These are phyloP conservation scores for Drosophila melanocephala DNA, from an alignment of 2,888 invertebrate genomes.

Conservation along the genomic window DNA sequence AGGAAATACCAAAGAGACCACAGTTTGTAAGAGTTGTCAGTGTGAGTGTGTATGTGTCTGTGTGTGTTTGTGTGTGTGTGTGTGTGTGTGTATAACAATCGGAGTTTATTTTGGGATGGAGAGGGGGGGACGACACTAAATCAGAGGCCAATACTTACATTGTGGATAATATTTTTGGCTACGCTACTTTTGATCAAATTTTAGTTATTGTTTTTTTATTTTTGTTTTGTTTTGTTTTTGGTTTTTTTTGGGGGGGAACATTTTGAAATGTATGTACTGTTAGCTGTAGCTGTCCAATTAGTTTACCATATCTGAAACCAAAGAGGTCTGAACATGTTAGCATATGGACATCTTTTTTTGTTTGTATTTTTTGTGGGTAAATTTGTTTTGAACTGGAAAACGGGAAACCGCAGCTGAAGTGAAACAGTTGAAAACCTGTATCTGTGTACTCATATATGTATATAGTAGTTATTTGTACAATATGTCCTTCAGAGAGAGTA, in stretches of 20 bases:
- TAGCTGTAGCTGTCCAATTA: constrained; percentile 72
- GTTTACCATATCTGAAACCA: constrained; percentile 80
- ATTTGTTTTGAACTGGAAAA: constrained; percentile 45
- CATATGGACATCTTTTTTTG: constrained; percentile 54
- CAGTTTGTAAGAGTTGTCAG: constrained; percentile 58
- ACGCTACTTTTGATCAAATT: constrained; percentile 44
- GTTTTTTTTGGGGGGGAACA: constrained; percentile 17
- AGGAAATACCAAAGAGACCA: constrained; percentile 85
- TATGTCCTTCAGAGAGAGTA: constrained; percentile 11
- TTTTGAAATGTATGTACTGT: constrained; percentile 51
- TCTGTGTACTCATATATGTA: constrained; percentile 35
- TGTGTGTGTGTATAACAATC: constrained; percentile 2
- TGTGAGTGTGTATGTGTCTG: constrained; percentile 22
- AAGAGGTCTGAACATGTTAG: constrained; percentile 80
- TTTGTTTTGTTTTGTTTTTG: constrained; percentile 7
- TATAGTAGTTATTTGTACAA: constrained; percentile 37
- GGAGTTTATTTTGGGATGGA: constrained; percentile 5
- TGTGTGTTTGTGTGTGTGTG: constrained; percentile 2
- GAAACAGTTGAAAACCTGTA: constrained; percentile 43
- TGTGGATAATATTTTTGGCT: constrained; percentile 47
- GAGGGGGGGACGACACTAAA: constrained; percentile 17
- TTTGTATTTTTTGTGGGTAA: constrained; percentile 41
- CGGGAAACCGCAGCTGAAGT: constrained; percentile 68
- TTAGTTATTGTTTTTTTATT: neutral
- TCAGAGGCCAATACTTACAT: constrained; percentile 68